Base-by-base conservation (phyloP, 2,113 vertebrate genomes). In the Aegotheles bennettii region DNA sequence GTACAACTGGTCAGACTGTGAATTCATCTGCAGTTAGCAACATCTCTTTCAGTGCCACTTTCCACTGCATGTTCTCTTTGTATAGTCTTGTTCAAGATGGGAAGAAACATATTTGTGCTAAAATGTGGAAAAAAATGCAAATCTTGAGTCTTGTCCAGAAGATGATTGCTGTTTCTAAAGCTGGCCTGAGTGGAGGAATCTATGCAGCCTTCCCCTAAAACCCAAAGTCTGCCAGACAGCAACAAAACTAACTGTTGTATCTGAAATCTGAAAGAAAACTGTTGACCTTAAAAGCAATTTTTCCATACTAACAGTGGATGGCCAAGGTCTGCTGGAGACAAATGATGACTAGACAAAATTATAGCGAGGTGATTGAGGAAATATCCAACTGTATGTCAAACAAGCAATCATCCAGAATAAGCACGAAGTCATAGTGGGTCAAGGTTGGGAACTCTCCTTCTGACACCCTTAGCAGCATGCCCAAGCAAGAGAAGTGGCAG, bases 401-500 rank as follows among this genome's bases (percentile, higher is more conserved):
- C 2, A 8, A 60, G 5, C 0, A 1, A 38, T 61, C 29, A 38
- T 6, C 18, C 33, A 83, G 53, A 76, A 79, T 51, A 56, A 68
- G 12, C 9, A 63, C 35, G 50, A 51, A 28, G 8, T 63, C 21
- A 8, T n/a, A 65, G 10, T 18, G 10, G 11, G 48, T 73, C 26
- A 68, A 36, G 4, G 2, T 3, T 81, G n/a, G 43, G 13, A 84
- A 56, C 0, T 0, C 29, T 84, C 40, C 24, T 80, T 91, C 38
- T 40, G 16, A 16, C 19, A 59, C 4, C 6, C 9, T 28, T 54
- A 1, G 4, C 1, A 21, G 7, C 6, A 33, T 21, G 21, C 2
- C 16, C 8, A 38, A 51, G 36, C 36, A 71, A 57, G 13, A 74
- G 15, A 78, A 87, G 45, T 1, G 3, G 10, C 42, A 70, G 42